Percentiles rank a stretch among this genome's conserved stretches.
Conservation (phyloP, 1,140 invertebrate genomes). For the Camponotus vicinus region DNA sequence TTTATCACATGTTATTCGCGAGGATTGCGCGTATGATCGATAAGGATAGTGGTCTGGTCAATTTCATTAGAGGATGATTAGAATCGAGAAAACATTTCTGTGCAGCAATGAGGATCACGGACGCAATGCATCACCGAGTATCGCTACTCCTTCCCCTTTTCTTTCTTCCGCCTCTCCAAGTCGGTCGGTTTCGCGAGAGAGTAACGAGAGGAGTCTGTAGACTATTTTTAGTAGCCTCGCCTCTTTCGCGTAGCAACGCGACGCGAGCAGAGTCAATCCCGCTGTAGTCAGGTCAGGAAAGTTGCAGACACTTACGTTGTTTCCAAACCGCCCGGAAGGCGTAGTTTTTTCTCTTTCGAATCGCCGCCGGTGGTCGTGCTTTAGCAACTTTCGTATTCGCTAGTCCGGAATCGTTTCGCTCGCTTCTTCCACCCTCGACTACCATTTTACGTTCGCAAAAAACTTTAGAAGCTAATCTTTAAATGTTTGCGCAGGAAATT, state of each 20-base stretch:
- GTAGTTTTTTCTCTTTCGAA: constrained; percentile 40
- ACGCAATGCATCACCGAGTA: not conserved
- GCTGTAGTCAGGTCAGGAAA: constrained; percentile 47
- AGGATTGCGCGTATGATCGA: not conserved
- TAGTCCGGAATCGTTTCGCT: not conserved
- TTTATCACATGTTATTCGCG: not conserved
- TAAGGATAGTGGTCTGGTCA: constrained; percentile 12
- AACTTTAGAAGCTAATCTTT: constrained; percentile 18
- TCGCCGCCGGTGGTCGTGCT: constrained; percentile 10
- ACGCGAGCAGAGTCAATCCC: constrained; percentile 42
- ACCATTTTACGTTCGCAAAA: constrained; percentile 30
- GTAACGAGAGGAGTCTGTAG: not conserved
- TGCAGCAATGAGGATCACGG: not conserved
- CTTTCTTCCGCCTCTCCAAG: not conserved
- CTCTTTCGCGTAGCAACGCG: constrained; percentile 6
- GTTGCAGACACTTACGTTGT: constrained; percentile 41
- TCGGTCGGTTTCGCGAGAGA: constrained; percentile 22
- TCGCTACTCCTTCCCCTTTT: not conserved
- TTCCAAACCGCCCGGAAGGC: constrained; percentile 19
- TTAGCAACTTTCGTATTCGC: constrained; percentile 40
- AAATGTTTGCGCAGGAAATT: constrained; percentile 23
- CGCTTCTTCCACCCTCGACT: not conserved
- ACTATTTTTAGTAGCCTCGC: constrained; percentile 59
- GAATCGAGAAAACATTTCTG: constrained; percentile 34
- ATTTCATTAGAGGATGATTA: constrained; percentile 39